Evolutionary conservation across 2,113 vertebrate genomes (phyloP), one percentile per base, ranked within the genome.

Genomic region (Microtus richardsoni): DNA sequence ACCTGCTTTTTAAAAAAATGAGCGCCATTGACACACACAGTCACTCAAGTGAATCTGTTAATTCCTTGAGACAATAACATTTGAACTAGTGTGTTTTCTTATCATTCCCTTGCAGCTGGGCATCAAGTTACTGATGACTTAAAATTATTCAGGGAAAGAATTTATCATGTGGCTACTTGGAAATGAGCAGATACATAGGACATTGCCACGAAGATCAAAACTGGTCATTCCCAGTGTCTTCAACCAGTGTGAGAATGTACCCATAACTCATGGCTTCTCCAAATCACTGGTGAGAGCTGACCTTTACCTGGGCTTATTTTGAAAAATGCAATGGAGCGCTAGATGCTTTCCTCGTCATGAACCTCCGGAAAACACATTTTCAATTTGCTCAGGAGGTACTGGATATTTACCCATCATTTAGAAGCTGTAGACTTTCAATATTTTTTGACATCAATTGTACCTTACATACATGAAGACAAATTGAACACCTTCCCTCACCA

Each of bases 321-420:
- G 47, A 80, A 91, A 97, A 96, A 66, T 64, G 91, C 83, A 95
- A 86, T 47, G 71, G 73, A 60, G 73, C 30, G 7, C 41, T 62
- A 54, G 73, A 26, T 71, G 39, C 71, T 92, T 80, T 44, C 58
- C 89, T 85, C 36, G 26, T 86, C 68, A 93, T 66, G 41, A 85
- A 36, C 41, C 41, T 83, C 68, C 13, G 13, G 68, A 82, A 95
- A 86, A 79, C 0, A 2, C n/a, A 70, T 33, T 93, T 97, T 91
- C 49, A 87, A 26, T 44, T 85, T 89, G 28, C 79, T 92, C 68
- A 78, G 70, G 89, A 44, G 28, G 9, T 54, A 54, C 52, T 54
- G 6, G 90, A 79, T 80, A 14, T 78, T 84, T 85, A 88, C 58
- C n/a, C 5, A 47, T 85, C 28, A 82, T 78, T 88, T 62, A 49